Base-by-base conservation (phyloP, 2,113 vertebrate genomes). In the Mus spicilegus region DNA sequence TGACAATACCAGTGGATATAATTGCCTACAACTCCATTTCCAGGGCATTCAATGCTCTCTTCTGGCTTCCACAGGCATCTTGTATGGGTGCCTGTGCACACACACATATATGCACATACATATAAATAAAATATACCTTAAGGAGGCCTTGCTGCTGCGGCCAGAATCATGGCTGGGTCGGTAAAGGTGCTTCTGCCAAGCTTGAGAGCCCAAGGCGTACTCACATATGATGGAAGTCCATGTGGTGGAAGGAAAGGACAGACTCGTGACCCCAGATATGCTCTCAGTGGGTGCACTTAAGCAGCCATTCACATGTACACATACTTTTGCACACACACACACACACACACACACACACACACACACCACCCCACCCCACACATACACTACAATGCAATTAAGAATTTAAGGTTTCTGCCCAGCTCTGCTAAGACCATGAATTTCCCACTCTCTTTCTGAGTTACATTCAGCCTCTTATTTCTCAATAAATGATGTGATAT, bases 371-470 rank as follows among this genome's bases (percentile, higher is more conserved):
- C 65, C 12, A 67, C 28, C 11, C 28, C 24, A 46, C 24, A 42
- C 22, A 75, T 12, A 76, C 39, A 73, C 70, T 75, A 75, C 39
- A 46, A 75, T 30, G 13, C 28, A 51, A 78, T 78, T 19, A 49
- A 78, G 28, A 19, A 33, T 33, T 78, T 33, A 33, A 54, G 9
- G 2, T 19, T 39, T 69, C 24, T 78, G 33, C 19, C 20, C 16
- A 0, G 8, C 12, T 24, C 14, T 17, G 22, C 5, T 24, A 28
- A 28, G 9, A 19, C 67, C 22, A 63, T 93, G 46, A 36, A n/a
- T 36, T 98, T 98, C 97, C 98, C 98, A 98, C 93, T 96, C 39
- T 88, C 77, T 20, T 92, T 95, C 97, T 97, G 97, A 92, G 96
- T 94, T 61, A 77, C 89, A 65, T 86, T 94, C 69, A 26, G 69